Base-by-base conservation (phyloP, 2,888 invertebrate species). In the Mantis religiosa region DNA sequence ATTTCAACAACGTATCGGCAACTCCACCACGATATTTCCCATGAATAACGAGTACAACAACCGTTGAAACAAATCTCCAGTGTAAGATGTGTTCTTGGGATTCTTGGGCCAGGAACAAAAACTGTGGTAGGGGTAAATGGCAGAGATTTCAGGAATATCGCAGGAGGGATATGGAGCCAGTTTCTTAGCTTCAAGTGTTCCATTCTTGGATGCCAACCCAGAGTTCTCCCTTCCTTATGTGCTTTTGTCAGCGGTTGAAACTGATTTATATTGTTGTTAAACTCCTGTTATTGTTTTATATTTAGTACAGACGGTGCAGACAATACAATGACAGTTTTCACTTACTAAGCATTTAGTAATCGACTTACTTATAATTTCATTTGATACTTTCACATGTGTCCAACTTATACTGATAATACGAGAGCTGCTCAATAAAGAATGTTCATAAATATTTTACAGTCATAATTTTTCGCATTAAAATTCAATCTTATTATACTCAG, bases 1-100 rank as follows among this genome's bases (percentile, higher is more conserved):
- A 82, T 87, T 82, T 87, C 87, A 87, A 87, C 81, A 27, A 83
- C 88, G 83, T 84, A 41, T 83, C 83, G 83, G 83, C 83, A 83
- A 83, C 83, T 83, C 27, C 28, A 25, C 84, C n/a, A 27, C 41
- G 41, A 84, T 34, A 84, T 84, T 84, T 41, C 47, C 47, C 84
- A 34, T 84, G 84, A 41, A 41, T 84, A 34, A 84, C 84, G 84
- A 84, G n/a, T 25, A n/a, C 20, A 84, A 71, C 54, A 84, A 71
- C 54, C 15, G 54, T 71, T 20, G 54, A 71, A 71, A 71, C 54
- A 71, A 71, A 71, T 71, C 54, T 71, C 6, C 54, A 71, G 54
- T 71, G 54, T 20, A 71, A 71, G 54, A 71, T 71, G 54, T 71
- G 54, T 71, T 71, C 54, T 15, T 54, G 14, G 54, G 54, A 15